phyloP scores from a whole-genome alignment of 2,797 vertebrate genomes.

The Cuniculus paca region DNA sequence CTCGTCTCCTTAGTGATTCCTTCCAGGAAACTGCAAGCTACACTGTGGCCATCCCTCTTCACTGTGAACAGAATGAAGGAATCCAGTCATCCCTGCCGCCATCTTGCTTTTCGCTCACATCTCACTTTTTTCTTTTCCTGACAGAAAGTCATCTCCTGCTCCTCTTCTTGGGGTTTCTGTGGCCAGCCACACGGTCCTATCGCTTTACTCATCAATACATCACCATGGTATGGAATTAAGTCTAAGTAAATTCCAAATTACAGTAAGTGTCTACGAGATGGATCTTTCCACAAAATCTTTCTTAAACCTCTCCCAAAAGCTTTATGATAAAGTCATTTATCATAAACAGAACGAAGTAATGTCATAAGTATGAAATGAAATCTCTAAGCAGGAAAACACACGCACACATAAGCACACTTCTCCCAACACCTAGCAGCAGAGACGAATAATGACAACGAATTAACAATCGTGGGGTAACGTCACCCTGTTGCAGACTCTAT shows the following conservation, averaged over 20 bases:
- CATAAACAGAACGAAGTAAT: conserved; percentile 26
- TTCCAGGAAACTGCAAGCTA: neutral
- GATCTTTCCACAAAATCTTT: neutral
- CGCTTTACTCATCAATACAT: neutral
- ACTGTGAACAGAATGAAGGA: neutral
- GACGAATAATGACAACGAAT: neutral
- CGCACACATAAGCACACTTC: neutral
- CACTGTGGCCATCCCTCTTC: neutral
- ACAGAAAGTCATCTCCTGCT: neutral
- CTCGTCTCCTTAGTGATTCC: neutral
- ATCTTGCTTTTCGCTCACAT: neutral
- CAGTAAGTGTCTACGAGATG: neutral
- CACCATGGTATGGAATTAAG: neutral
- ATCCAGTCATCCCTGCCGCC: neutral
- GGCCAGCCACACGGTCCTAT: neutral
- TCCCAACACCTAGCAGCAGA: neutral
- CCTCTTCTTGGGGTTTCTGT: neutral
- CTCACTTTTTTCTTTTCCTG: neutral
- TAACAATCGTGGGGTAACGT: neutral
- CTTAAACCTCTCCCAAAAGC: neutral
- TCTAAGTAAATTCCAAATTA: conserved; percentile 6
- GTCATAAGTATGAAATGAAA: neutral
- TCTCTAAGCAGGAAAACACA: neutral
- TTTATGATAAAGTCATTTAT: neutral
- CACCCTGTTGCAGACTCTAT: neutral